Percentiles rank a stretch among this genome's conserved stretches.
phyloP scores from a whole-genome alignment of 2,888 invertebrate genomes.

The Tetragonula carbonaria region DNA sequence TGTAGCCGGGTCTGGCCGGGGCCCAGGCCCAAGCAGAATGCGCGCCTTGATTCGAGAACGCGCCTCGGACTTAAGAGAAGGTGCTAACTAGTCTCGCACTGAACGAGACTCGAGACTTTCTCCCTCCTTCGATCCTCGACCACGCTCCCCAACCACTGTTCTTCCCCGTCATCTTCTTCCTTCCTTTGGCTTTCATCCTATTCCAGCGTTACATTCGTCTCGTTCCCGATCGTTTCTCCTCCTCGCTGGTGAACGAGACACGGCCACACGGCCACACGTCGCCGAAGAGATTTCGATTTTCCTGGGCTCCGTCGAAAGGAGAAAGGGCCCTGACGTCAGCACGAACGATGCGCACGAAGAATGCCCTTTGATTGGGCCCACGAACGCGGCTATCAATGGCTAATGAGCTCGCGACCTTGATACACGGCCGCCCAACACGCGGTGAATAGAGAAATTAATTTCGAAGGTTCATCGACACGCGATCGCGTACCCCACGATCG shows the following conservation, averaged over 20 bases:
- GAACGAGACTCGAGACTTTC: slow-evolving; percentile 65
- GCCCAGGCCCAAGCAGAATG: slow-evolving; percentile 73
- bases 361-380: slow-evolving; percentile 78
- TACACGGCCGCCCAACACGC: slow-evolving; percentile 38
- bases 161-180: slow-evolving; percentile 30
- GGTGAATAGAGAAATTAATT: slow-evolving; percentile 60
- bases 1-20: slow-evolving; percentile 72
- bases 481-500: neutral
- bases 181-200: slow-evolving; percentile 22
- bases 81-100: slow-evolving; percentile 80
- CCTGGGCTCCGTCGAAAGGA: slow-evolving; percentile 34
- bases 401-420: slow-evolving; percentile 74
- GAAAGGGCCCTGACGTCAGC: slow-evolving; percentile 70
- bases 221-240: slow-evolving; percentile 5
- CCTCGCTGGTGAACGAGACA: slow-evolving; percentile 29
- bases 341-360: slow-evolving; percentile 70
- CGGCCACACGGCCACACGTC: slow-evolving; percentile 52
- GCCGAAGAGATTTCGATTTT: slow-evolving; percentile 66
- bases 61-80: slow-evolving; percentile 74
- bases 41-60: slow-evolving; percentile 79
- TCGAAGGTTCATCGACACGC: slow-evolving; percentile 35
- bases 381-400: slow-evolving; percentile 73
- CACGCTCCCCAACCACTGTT: slow-evolving; percentile 27
- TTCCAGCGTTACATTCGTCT: slow-evolving; percentile 2
- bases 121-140: slow-evolving; percentile 31